Conservation (phyloP, 2,888 invertebrate genomes). For the Amblyjoppa proteus region DNA sequence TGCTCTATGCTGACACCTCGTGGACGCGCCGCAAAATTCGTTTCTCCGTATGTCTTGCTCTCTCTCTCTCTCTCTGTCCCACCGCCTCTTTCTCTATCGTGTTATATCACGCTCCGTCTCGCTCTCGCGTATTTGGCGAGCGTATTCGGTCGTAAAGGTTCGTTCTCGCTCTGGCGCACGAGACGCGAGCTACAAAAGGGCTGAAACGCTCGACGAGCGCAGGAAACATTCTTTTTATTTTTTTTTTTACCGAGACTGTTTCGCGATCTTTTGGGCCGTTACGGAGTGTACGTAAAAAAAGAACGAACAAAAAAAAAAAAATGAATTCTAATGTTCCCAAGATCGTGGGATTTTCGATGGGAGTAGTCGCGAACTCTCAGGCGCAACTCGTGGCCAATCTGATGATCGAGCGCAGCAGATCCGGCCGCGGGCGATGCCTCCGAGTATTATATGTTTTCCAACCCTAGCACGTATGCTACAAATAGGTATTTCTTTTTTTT, state of each 20-base stretch:
- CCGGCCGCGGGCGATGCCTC: conserved; percentile 46
- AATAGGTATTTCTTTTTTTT: conserved; percentile 1
- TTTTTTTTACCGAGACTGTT: not conserved
- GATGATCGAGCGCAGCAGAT: conserved; percentile 55
- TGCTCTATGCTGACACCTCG: conserved; percentile 79
- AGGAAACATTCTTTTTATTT: not conserved
- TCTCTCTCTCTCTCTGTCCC: conserved; percentile 1
- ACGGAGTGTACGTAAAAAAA: not conserved
- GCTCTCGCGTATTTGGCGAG: not conserved
- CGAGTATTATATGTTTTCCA: conserved; percentile 3
- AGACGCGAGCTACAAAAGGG: conserved; percentile 9
- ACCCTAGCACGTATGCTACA: not conserved
- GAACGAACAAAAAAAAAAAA: not conserved
- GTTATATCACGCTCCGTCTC: conserved; percentile 1
- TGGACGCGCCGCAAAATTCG: conserved; percentile 76
- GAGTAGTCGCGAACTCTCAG: conserved; percentile 21
- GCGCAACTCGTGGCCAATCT: conserved; percentile 67
- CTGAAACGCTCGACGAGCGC: conserved; percentile 16
- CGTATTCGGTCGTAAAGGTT: not conserved
- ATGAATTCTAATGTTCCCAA: not conserved
- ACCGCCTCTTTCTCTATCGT: conserved; percentile 47
- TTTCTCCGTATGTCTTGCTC: conserved; percentile 17
- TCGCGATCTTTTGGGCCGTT: not conserved
- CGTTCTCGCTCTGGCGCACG: conserved; percentile 10
- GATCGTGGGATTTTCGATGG: conserved; percentile 18